Evolutionary conservation across 2,113 vertebrate genomes (phyloP).

Genomic region (Chaenocephalus aceratus): DNA sequence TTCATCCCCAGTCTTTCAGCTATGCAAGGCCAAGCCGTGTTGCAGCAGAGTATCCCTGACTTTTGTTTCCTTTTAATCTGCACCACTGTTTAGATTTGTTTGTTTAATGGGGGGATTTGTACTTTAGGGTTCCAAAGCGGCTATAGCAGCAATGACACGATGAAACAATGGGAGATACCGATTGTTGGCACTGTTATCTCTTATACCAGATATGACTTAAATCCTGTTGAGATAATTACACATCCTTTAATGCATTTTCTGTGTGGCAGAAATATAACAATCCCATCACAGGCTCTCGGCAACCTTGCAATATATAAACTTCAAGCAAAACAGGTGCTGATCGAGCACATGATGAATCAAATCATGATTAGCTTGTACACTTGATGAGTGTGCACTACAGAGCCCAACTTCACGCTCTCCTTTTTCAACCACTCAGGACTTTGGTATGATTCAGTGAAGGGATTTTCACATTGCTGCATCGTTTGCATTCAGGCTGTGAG

Average conservation of each 20-base stretch:
- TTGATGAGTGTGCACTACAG: slow-evolving; percentile 49
- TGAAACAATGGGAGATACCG: not conserved
- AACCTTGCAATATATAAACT: slow-evolving; percentile 32
- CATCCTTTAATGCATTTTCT: not conserved
- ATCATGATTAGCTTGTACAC: slow-evolving; percentile 44
- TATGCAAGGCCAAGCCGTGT: slow-evolving; percentile 40
- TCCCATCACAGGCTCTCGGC: slow-evolving; percentile 28
- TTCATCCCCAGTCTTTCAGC: slow-evolving; percentile 40
- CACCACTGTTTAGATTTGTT: slow-evolving; percentile 28
- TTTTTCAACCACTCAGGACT: slow-evolving; percentile 49
- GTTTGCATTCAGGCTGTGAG: slow-evolving; percentile 39
- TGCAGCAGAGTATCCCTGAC: slow-evolving; percentile 29
- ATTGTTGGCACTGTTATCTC: slow-evolving; percentile 24
- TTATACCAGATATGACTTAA: slow-evolving; percentile 38
- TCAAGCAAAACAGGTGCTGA: slow-evolving; percentile 47
- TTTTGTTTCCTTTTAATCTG: slow-evolving; percentile 46
- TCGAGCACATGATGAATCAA: slow-evolving; percentile 48
- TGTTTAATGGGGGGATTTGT: slow-evolving; percentile 24
- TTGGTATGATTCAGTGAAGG: slow-evolving; percentile 18
- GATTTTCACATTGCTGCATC: slow-evolving; percentile 55
- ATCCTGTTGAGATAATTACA: slow-evolving; percentile 25
- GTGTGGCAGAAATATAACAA: slow-evolving; percentile 26
- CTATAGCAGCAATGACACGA: not conserved
- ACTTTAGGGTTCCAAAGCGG: not conserved
- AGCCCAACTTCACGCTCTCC: slow-evolving; percentile 18